Percentiles rank a stretch among this genome's conserved stretches.
Conservation (phyloP, 37 sponge, comb jelly and placozoan species). For the Aplysina aerophoba region DNA sequence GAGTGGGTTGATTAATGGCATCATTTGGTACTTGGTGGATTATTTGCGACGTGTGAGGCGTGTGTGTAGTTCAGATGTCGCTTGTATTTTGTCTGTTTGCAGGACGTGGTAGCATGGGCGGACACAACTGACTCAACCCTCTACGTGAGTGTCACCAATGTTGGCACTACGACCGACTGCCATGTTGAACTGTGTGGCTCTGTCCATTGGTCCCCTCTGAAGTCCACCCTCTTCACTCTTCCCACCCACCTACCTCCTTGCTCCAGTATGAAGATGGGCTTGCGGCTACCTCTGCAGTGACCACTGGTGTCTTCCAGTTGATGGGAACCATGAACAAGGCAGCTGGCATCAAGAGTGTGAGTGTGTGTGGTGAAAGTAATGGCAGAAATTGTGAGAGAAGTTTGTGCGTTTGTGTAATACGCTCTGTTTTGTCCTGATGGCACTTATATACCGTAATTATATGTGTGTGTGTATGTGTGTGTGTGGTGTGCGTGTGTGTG, state of each 20-base stretch:
- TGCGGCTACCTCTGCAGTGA: constrained; percentile 51
- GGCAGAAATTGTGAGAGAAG: too few species aligned
- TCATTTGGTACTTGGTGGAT: too few species aligned
- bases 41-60: too few species aligned
- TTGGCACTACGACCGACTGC: background rate
- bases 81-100: background rate
- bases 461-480: constrained; percentile 31
- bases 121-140: constrained; percentile 68
- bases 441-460: too few species aligned
- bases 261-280: constrained; percentile 59
- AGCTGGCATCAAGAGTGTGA: constrained; percentile 52
- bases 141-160: constrained; percentile 51
- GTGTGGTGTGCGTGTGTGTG: constrained; percentile 22
- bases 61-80: too few species aligned
- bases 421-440: too few species aligned
- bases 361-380: too few species aligned
- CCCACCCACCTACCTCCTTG: background rate
- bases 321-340: constrained; percentile 13
- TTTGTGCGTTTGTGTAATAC: too few species aligned
- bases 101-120: constrained; percentile 73
- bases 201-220: too few species aligned
- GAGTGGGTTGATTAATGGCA: too few species aligned
- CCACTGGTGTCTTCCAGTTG: constrained; percentile 54
- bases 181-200: background rate
- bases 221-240: constrained; percentile 1